Base-by-base conservation (phyloP, 2,113 vertebrate genomes). In the Psilopogon haemacephalus region DNA sequence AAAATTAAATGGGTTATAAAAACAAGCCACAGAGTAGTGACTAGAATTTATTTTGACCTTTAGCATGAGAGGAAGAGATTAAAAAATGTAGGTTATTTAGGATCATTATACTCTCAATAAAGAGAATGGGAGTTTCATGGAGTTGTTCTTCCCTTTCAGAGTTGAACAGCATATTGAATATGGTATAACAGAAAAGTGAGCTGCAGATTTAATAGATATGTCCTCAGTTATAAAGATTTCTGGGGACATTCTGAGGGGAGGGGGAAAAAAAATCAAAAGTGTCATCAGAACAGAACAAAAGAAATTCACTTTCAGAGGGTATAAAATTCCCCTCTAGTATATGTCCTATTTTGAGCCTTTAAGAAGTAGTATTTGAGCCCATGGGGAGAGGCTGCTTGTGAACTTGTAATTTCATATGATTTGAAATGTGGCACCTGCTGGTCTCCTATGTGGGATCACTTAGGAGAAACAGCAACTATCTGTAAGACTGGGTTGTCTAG, bases 401-500 rank as follows among this genome's bases (percentile, higher is more conserved):
- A 97, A 97, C 89, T 97, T 97, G 95, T 97, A 97, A 98, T 98
- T 98, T 98, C 96, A 88, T 96, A 75, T 96, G 94, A 97, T 97
- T 97, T 97, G 96, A 97, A 97, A 98, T 97, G 95, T 94, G 93
- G 97, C 91, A 96, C 97, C 91, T 96, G 89, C 90, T 94, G 96
- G 94, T 93, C 95, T 96, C 95, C 94, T 37, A 1, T 87, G 91
- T 85, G 80, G 93, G 91, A 96, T 97, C 97, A 95, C 87, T 96
- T 95, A 91, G 77, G 79, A 87, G 93, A 84, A 96, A 90, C 79
- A 89, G 89, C 84, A 88, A 89, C 94, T 94, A 55, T 96, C 94
- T 95, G 79, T 79, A 82, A 89, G 93, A 55, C 86, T 12, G 70
- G 92, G 87, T 64, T 94, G 80, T 68, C 85, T 95, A 94, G 70